phyloP scores from a whole-genome alignment of 2,113 vertebrate species.

The Sorex araneus region DNA sequence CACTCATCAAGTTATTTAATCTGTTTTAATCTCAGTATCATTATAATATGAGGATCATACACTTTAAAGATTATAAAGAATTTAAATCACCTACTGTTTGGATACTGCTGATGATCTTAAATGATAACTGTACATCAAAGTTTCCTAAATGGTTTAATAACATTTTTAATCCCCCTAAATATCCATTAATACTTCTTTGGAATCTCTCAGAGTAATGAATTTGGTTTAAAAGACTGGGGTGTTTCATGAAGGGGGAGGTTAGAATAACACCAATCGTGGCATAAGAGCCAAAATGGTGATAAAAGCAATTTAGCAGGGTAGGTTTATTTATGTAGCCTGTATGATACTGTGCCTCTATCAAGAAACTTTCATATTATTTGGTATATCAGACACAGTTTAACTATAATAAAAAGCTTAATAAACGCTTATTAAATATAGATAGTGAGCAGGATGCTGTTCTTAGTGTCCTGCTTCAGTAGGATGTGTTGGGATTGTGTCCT shows the following conservation, averaged over 20 bases:
- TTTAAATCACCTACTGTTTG: neutral
- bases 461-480: neutral
- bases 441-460: neutral
- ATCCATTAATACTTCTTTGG: neutral
- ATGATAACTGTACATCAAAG: neutral
- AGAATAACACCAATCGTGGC: neutral
- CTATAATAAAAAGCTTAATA: neutral
- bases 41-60: neutral
- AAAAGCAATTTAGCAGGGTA: neutral
- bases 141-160: neutral
- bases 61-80: neutral
- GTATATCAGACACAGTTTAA: neutral
- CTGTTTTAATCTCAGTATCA: neutral
- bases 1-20: constrained; percentile 2
- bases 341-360: neutral
- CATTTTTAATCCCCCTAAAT: neutral
- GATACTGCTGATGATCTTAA: neutral
- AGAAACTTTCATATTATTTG: constrained; percentile 7
- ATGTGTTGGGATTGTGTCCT: neutral
- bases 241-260: neutral
- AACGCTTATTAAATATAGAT: neutral
- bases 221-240: neutral
- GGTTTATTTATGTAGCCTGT: neutral
- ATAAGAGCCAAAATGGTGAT: neutral
- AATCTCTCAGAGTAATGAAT: neutral